These are phyloP conservation scores for Chionodraco myersi DNA, from an alignment of 2,113 vertebrate species.

Conservation along the genomic window DNA sequence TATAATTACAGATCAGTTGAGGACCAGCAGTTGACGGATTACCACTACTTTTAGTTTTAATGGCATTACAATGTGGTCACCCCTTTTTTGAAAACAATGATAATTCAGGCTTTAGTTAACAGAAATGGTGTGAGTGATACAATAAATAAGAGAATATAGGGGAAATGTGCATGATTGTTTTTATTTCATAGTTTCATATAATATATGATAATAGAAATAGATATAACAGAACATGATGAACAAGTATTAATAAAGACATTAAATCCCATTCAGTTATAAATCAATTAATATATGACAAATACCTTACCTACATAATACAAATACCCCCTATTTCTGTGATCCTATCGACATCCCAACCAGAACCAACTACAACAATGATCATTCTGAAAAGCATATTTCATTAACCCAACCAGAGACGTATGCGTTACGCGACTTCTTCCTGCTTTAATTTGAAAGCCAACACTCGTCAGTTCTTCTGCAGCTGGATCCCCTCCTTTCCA, in stretches of 20 bases:
- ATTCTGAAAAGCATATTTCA: no score
- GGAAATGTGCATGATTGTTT: no score
- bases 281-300: background rate
- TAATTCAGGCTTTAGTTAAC: background rate
- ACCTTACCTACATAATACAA: background rate
- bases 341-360: background rate
- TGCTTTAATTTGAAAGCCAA: constrained; percentile 10
- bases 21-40: background rate
- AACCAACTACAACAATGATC: background rate
- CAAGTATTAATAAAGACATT: background rate
- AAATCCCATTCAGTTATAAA: background rate
- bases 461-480: background rate
- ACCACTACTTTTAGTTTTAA: background rate
- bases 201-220: no score
- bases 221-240: background rate
- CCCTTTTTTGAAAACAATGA: background rate
- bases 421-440: background rate
- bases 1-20: background rate
- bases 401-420: background rate
- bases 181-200: background rate
- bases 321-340: background rate
- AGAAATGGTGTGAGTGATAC: no score
- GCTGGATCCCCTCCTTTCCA: constrained; percentile 24
- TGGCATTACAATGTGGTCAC: no score
- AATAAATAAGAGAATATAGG: no score